These are phyloP conservation scores for Coreius guichenoti DNA, from an alignment of 2,797 vertebrate genomes.

Conservation along the genomic window DNA sequence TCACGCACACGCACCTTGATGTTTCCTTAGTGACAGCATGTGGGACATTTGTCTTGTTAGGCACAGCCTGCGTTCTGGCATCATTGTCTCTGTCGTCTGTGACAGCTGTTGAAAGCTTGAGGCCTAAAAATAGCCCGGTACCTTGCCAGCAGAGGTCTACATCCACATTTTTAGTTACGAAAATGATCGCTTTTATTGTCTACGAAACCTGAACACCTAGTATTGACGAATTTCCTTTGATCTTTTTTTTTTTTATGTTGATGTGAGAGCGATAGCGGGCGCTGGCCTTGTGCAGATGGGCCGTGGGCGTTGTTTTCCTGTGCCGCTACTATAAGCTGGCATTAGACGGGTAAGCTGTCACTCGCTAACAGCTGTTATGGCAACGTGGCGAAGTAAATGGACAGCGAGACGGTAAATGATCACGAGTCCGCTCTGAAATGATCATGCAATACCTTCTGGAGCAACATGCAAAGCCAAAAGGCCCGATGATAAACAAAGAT, in stretches of 20 bases:
- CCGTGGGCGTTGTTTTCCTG: slow-evolving; percentile 75
- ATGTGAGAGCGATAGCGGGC: slow-evolving; percentile 42
- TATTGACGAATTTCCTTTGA: slow-evolving; percentile 72
- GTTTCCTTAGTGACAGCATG: slow-evolving; percentile 59
- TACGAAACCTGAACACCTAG: slow-evolving; percentile 69
- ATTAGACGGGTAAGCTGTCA: slow-evolving; percentile 64
- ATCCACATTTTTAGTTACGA: slow-evolving; percentile 44
- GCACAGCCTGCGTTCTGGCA: slow-evolving; percentile 51
- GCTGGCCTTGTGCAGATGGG: slow-evolving; percentile 63
- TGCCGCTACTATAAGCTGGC: slow-evolving; percentile 54
- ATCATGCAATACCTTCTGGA: slow-evolving; percentile 63
- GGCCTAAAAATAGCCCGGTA: slow-evolving; percentile 70
- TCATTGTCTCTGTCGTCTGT: slow-evolving; percentile 60
- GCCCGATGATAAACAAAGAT: slow-evolving; percentile 55
- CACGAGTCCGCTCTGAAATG: slow-evolving; percentile 67
- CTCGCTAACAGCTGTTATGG: slow-evolving; percentile 58
- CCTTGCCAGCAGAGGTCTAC: slow-evolving; percentile 72
- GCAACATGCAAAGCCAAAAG: slow-evolving; percentile 38
- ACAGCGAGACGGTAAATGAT: slow-evolving; percentile 69
- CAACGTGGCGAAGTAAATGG: slow-evolving; percentile 56
- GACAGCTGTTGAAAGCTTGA: slow-evolving; percentile 63
- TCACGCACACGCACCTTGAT: slow-evolving; percentile 42
- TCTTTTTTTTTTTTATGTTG: not conserved
- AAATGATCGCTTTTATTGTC: slow-evolving; percentile 46
- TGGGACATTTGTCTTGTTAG: slow-evolving; percentile 56